Base-by-base conservation (phyloP, 1,140 invertebrate species). In the Cydia splendana region DNA sequence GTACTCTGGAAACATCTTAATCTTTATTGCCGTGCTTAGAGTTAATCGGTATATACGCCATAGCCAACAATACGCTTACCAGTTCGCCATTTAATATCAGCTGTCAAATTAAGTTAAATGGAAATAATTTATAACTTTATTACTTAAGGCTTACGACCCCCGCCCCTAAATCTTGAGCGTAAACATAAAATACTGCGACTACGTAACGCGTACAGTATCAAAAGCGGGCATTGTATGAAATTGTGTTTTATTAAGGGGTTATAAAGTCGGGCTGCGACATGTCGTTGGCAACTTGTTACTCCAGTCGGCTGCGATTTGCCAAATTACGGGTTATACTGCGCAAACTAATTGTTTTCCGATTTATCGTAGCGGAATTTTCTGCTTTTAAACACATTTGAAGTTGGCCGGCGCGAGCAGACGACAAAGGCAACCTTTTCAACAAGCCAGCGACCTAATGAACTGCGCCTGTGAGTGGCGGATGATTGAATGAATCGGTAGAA, bases 51-150 rank as follows among this genome's bases (percentile, higher is more conserved):
- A 65, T 74, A 76, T 85, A 84, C 84, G 76, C 84, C 78, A 48
- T 48, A 12, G 13, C n/a, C n/a, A 42, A 45, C 67, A 71, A 71
- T 42, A 71, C 7, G 34, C 67, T 71, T 38, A 81, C 81, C 85
- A 90, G 85, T 87, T 85, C 80, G 81, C 79, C 82, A 85, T 88
- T 88, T 87, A 89, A 87, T 83, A 84, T 80, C 80, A 78, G 83
- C 85, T 89, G 91, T 90, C 91, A 91, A 91, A 93, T 93, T 91
- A 90, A 92, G 89, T 91, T 91, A 89, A 93, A 91, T 89, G 84
- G 86, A 84, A 87, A 88, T 90, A 91, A 93, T 91, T 91, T 90
- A 91, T 90, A 85, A 89, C 90, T 91, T 91, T 90, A 90, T 89
- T 92, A 71, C 67, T 71, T 71, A 91, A 88, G 81, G 85, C 85